Percentiles rank a stretch among this genome's conserved stretches.
Conservation (phyloP, 2,888 invertebrate genomes). For the Lasioglossum morio region DNA sequence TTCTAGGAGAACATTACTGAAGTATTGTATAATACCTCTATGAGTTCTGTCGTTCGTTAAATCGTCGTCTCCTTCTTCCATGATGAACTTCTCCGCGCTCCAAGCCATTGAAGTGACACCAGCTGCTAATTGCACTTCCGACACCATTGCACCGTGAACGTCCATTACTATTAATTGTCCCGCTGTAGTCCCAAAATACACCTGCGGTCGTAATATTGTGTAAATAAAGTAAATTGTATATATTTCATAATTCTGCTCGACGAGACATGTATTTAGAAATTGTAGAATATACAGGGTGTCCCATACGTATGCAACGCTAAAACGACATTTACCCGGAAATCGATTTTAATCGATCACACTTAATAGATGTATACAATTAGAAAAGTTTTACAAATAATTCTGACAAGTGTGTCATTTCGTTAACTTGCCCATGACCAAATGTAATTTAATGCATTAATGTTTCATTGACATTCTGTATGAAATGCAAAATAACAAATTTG, state of each 20-base stretch:
- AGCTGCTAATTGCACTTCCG: conserved; percentile 88
- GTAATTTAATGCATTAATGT: not conserved
- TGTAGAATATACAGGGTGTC: not conserved
- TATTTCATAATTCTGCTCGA: not conserved
- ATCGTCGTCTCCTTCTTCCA: conserved; percentile 96
- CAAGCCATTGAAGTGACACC: conserved; percentile 97
- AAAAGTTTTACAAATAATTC: not conserved
- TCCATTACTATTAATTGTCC: conserved; percentile 99
- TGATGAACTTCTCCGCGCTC: conserved; percentile 99
- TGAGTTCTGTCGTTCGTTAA: conserved; percentile 76
- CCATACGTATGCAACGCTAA: not conserved
- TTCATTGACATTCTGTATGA: too few relatives aligned
- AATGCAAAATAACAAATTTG: not conserved
- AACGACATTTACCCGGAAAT: too few relatives aligned
- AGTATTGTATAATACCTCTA: conserved; percentile 60
- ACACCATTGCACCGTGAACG: conserved; percentile 97
- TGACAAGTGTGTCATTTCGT: not conserved
- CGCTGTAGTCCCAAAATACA: conserved; percentile 97
- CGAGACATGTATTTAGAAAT: not conserved
- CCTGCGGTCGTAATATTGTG: conserved; percentile 84
- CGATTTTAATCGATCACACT: too few relatives aligned
- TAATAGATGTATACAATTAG: not conserved
- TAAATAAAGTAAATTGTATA: too few relatives aligned
- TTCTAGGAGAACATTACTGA: not conserved
- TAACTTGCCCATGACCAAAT: not conserved